Evolutionary conservation across 2,113 vertebrate genomes (phyloP), one percentile per base, ranked within the genome.

Genomic region (Odocoileus virginianus): DNA sequence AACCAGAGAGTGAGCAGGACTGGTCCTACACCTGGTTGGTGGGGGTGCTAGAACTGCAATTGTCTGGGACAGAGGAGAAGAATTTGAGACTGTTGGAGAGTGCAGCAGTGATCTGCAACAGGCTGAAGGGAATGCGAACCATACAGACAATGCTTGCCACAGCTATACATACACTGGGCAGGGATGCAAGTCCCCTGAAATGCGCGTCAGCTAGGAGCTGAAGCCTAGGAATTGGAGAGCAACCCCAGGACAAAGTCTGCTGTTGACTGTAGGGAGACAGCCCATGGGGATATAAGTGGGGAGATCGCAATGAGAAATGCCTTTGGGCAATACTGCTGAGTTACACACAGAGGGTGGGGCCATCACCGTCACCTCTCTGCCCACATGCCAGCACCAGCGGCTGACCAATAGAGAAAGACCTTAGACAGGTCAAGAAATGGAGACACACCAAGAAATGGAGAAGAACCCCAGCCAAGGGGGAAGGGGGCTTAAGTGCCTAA

Each of bases 201-300:
- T 67, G 17, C 0, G 1, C 1, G 1, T n/a, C 0, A 2, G 33
- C 64, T 67, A 17, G 17, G 64, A 67, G 64, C 64, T 67, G 8
- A 67, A 67, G 61, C 64, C 33, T 67, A 67, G 9, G 17, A 67
- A 67, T 21, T 36, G 33, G 4, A 67, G 17, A 67, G 17, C 64
- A 36, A 21, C 33, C 17, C 17, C 64, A 67, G 64, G 33, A 67
- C 64, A 67, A 67, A 67, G 33, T 36, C 33, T 21, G n/a, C 64
- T 67, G 17, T 36, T 67, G 33, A 67, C 8, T 19, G 17, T 67
- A 67, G 64, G 8, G 1, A 67, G 33, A 67, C 64, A 36, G 33
- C 64, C 64, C 64, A 36, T 36, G 64, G 33, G 8, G n/a, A 67
- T 36, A 21, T 67, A 19, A 67, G 17, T 9, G 33, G n/a, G 64